These are phyloP conservation scores for Arremon aurantiirostris DNA, from an alignment of 2,797 vertebrate species.

Conservation along the genomic window DNA sequence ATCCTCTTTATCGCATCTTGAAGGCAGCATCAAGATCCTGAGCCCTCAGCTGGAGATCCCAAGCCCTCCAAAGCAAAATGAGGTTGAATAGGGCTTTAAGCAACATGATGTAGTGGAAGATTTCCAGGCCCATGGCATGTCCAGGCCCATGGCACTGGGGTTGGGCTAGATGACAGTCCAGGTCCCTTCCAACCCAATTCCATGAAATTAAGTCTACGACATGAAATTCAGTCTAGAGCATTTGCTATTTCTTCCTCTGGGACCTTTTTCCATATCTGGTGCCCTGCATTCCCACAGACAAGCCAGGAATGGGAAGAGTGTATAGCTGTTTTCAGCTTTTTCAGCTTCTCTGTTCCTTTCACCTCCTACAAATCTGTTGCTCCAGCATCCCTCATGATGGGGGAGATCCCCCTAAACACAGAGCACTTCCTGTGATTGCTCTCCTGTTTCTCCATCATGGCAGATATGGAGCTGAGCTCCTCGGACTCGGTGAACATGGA, in stretches of 20 bases:
- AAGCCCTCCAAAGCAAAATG: background rate
- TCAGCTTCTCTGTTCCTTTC: background rate
- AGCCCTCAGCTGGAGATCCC: background rate
- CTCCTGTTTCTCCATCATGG: background rate
- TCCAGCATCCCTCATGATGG: background rate
- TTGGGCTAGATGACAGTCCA: background rate
- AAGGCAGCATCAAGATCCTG: background rate
- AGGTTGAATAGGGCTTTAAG: background rate
- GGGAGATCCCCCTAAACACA: background rate
- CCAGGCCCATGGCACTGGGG: no score
- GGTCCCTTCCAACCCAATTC: background rate
- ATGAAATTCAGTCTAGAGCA: background rate
- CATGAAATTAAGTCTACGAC: background rate
- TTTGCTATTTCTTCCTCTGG: background rate
- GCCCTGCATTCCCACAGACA: background rate
- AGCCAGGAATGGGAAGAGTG: background rate
- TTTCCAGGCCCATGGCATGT: background rate
- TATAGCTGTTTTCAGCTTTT: background rate
- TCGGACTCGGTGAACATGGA: slow-evolving; percentile 74
- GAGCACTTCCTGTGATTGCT: background rate
- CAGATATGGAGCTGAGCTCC: slow-evolving; percentile 87
- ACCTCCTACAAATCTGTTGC: accelerated
- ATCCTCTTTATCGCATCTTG: background rate
- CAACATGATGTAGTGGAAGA: background rate
- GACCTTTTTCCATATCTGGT: background rate